Base-by-base conservation (phyloP, 2,797 vertebrate genomes). In the Catostomus latipinnis region DNA sequence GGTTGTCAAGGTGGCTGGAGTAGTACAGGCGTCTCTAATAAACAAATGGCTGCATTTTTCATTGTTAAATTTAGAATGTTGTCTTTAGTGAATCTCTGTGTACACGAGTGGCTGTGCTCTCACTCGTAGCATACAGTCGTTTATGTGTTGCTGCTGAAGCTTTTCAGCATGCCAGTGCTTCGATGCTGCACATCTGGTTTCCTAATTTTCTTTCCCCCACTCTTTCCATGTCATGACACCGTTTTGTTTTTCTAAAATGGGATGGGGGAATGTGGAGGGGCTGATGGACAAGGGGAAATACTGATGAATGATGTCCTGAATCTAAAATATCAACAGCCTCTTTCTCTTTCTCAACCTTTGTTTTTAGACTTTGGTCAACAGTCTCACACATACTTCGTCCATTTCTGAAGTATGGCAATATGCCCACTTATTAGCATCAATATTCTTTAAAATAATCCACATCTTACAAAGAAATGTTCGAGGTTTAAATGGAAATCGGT, bases 151-250 rank as follows among this genome's bases (percentile, higher is more conserved):
- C 89, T 90, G 89, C 89, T 84, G 88, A 92, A 92, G 86, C 87
- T 88, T 90, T 90, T 92, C 89, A 91, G 90, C 86, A 91, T 92
- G 93, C 94, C 92, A 92, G 88, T 91, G 91, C 91, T 94, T 93
- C 93, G 93, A 94, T 92, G 93, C 90, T 87, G 89, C 91, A 95
- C 94, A 95, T 95, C 94, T 95, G 94, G 92, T 94, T 94, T 95
- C 91, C 92, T 93, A 93, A 93, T 95, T 92, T 90, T 90, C 89
- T 34, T 34, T 34, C 83, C 76, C 74, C 63, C 57, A 14, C 48
- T 68, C 73, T 56, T 77, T 45, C 86, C 73, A 90, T 92, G 91
- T 92, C 92, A 92, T 90, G 91, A 93, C 93, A 93, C 88, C 93
- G 89, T 94, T 94, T 92, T 94, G 92, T 93, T 94, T 93, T 94